Evolutionary conservation across 2,797 vertebrate genomes (phyloP).

Genomic region (Oreochromis mossambicus): DNA sequence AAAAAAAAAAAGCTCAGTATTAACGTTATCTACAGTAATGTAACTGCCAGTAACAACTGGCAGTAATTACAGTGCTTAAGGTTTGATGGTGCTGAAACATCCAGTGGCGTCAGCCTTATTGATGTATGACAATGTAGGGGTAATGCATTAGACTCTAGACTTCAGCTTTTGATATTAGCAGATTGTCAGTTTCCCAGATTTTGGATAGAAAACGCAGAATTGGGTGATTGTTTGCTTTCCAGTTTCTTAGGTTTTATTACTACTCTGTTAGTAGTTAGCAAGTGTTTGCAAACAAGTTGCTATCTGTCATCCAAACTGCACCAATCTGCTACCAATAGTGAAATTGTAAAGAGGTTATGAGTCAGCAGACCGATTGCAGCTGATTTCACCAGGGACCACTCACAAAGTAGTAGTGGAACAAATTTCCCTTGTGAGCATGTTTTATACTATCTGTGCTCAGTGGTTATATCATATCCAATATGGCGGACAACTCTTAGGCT

Average conservation of each 20-base stretch:
- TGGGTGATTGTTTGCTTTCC: neutral
- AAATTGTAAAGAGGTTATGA: neutral
- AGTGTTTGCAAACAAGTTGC: neutral
- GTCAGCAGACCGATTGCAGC: neutral
- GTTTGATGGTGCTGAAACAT: neutral
- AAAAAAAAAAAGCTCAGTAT: neutral
- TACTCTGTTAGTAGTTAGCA: neutral
- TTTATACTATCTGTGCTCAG: neutral
- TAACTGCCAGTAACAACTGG: no score
- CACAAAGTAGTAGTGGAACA: neutral
- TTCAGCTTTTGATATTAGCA: neutral
- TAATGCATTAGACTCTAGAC: neutral
- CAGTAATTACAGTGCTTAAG: neutral
- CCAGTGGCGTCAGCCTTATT: neutral
- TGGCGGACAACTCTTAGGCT: neutral
- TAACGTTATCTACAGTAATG: neutral
- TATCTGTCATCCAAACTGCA: neutral
- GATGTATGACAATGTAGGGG: neutral
- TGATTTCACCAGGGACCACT: neutral
- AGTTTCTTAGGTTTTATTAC: neutral
- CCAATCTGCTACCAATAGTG: neutral
- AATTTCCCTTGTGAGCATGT: neutral
- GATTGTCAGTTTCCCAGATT: neutral
- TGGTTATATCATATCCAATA: neutral
- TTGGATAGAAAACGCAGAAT: fast-evolving